Base-by-base conservation (phyloP, 2,113 vertebrate genomes). In the Sylvilagus bachmani region DNA sequence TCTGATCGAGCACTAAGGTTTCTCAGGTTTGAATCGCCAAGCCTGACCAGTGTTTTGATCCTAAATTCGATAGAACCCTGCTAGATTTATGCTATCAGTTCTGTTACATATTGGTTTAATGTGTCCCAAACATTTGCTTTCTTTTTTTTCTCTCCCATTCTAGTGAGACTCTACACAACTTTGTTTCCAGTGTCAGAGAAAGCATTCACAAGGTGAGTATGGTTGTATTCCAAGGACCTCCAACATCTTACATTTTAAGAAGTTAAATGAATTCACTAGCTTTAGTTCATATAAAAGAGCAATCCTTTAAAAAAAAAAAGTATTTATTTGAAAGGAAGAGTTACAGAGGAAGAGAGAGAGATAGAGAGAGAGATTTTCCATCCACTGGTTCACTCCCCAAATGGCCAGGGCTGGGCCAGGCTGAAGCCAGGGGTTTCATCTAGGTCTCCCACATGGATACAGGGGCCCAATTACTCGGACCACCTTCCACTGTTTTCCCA, bases 181-280 rank as follows among this genome's bases (percentile, higher is more conserved):
- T 98, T 97, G 97, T 98, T 97, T 98, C 98, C 91, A 97, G 98
- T 89, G 97, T 99, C 93, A 98, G 98, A 96, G 98, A 99, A 95
- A 98, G 75, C 69, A 98, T 99, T 74, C 98, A 98, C 95, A 98
- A 90, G 97, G 99, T 99, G 98, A 99, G 99, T 98, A 61, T 81
- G 96, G 38, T 62, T 85, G 51, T 75, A 83, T 95, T 95, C 93
- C 66, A 86, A 92, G 86, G 36, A 85, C 8, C 84, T 88, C 90
- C 29, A 73, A 49, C 7, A 70, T 38, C 44, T 9, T 91, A 64
- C 90, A 55, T 81, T 61, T 93, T 96, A 89, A 78, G 87, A 36
- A 49, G 86, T 55, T 62, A 87, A 87, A 86, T 58, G 88, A 89
- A 90, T 96, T 27, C 80, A 85, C 70, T 88, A 67, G 21, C 55